Conservation (phyloP, 2,888 invertebrate genomes). For the Homarus gammarus region DNA sequence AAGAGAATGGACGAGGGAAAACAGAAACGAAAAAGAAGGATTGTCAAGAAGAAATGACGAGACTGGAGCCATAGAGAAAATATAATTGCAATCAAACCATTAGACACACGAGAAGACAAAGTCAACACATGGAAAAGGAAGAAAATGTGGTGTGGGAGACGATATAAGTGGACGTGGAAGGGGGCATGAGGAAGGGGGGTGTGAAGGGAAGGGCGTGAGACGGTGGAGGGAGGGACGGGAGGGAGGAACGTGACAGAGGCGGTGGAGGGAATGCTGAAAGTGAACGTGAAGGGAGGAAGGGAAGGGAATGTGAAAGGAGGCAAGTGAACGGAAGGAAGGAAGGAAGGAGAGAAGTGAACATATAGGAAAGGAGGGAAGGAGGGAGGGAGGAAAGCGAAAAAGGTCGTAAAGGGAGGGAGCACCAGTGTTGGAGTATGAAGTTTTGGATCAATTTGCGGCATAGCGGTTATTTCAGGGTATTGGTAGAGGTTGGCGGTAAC, state of each 20-base stretch:
- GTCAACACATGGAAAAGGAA: not conserved
- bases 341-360: conserved; percentile 7
- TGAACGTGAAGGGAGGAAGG: too few relatives aligned
- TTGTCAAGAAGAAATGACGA: not conserved
- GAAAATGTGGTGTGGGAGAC: too few relatives aligned
- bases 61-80: not conserved
- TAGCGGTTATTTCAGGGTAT: too few relatives aligned
- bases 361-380: not conserved
- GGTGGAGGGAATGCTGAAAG: too few relatives aligned
- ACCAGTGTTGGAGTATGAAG: not conserved
- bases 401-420: not conserved
- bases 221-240: too few relatives aligned
- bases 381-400: not conserved
- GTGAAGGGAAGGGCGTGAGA: not conserved
- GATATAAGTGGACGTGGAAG: too few relatives aligned
- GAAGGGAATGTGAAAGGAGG: not conserved
- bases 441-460: too few relatives aligned
- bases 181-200: not conserved
- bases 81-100: too few relatives aligned
- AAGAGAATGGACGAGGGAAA: not conserved
- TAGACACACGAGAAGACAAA: not conserved
- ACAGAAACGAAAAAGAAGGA: not conserved
- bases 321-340: not conserved
- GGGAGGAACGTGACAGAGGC: too few relatives aligned
- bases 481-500: too few relatives aligned